Base-by-base conservation (phyloP, 2,888 invertebrate genomes). In the Micropterix aruncella region DNA sequence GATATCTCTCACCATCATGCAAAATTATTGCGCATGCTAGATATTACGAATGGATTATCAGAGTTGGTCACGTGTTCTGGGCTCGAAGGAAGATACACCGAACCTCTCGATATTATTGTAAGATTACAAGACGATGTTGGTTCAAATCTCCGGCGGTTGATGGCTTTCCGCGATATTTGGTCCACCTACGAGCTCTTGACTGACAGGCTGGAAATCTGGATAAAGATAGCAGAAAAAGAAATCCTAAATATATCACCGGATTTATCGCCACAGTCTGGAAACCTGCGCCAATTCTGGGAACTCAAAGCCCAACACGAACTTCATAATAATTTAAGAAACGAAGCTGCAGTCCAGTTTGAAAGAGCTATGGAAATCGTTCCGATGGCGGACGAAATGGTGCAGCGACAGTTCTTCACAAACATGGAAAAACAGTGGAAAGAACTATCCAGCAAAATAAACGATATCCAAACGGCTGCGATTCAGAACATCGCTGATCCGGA, bases 201-300 rank as follows among this genome's bases (percentile, higher is more conserved):
- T 7, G 81, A 84, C 51, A 79, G 81, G 55, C 71, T 89, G 43
- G 86, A 87, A 58, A 68, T 70, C 38, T 90, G 89, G 81, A 75
- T 90, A 59, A 77, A 76, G 48, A 75, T 74, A 44, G 83, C 86
- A 0, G 85, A 85, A 53, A 73, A 74, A 43, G 83, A 85, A 57
- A 62, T 89, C 40, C 72, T 74, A 47, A 66, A 74, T 18, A 76
- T 89, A 36, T 78, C 80, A 1, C 68, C 76, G 9, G 79, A 79
- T 48, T 74, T 77, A 19, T 72, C 76, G 14, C 75, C 76, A 43
- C 74, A 77, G 1, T 76, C 78, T 7, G 80, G 80, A 43, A 83
- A 85, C 54, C 79, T 88, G 62, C 75, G 86, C 52, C 79, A 85
- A 53, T 90, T 89, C 65, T 90, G 90, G 89, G 90, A 90, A 63